Evolutionary conservation across 1,140 invertebrate genomes (phyloP).

Genomic region (Tetraneura akinire): DNA sequence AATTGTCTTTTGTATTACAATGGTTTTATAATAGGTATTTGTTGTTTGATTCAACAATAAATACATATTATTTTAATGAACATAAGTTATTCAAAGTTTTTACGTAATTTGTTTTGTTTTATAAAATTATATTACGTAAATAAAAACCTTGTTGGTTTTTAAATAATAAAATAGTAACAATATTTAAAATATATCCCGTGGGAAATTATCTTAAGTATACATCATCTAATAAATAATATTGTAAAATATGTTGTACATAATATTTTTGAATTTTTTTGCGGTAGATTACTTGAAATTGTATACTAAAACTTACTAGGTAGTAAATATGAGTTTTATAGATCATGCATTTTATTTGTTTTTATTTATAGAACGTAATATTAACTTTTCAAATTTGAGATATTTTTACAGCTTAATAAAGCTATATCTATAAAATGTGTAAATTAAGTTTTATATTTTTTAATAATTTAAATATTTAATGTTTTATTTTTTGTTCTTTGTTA

Average conservation of each 20-base stretch:
- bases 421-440: not conserved
- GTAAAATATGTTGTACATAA: slow-evolving; percentile 22
- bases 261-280: not conserved
- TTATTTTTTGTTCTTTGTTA: not conserved
- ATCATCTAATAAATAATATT: not conserved
- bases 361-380: slow-evolving; percentile 5
- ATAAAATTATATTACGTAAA: not conserved
- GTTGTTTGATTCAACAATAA: not conserved
- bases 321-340: not conserved
- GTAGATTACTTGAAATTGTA: not conserved
- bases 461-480: not conserved
- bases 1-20: not conserved
- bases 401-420: not conserved
- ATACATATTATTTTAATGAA: not conserved
- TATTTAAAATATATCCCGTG: slow-evolving; percentile 15
- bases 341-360: not conserved
- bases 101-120: not conserved
- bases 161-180: slow-evolving; percentile 2
- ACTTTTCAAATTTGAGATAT: not conserved
- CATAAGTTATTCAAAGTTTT: slow-evolving; percentile 7
- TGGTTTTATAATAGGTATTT: not conserved
- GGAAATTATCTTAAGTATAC: not conserved
- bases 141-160: slow-evolving; percentile 16
- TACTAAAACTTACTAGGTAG: not conserved
- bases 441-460: not conserved